Evolutionary conservation across 2,113 vertebrate species (phyloP), one percentile per base, ranked within the genome.

Genomic region (Cinclus mexicanus): DNA sequence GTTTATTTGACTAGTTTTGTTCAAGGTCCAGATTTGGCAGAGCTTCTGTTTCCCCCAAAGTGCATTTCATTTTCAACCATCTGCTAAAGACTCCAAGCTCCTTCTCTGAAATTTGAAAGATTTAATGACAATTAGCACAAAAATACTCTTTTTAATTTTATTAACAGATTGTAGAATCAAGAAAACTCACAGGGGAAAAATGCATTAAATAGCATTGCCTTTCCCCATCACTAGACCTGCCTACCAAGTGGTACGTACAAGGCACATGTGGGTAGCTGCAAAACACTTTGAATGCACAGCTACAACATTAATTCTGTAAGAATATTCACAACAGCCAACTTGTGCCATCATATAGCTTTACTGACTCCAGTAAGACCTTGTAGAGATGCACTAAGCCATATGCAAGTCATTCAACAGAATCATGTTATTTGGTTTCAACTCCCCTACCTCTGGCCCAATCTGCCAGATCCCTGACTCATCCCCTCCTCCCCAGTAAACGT

Each of bases 21-120:
- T 90, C 70, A 56, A 67, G 55, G 79, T 67, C 85, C 57, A 94
- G 79, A 81, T 95, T 74, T 95, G 91, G 96, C 95, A 96, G 81
- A 84, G 41, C 25, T 91, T 76, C 61, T 63, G 31, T 76, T 72
- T 52, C 77, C 78, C 76, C 68, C 72, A 93, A 90, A 63, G 83
- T 67, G 49, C 79, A 74, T 70, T 93, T 97, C 72, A 95, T 95
- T 97, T 96, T 76, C 82, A 97, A 91, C 80, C 97, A 97, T 96
- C 87, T 97, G 95, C 92, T 96, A 50, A 93, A 93, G 65, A 95
- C 50, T 84, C 52, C 19, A 67, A 86, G 57, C 11, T 59, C 92
- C 64, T 77, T 88, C 47, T 75, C 89, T 90, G 71, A 96, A 92
- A 92, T 95, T 64, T 83, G 69, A 83, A 90, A 97, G 81, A 81